These are phyloP conservation scores for Lithobates pipiens DNA, from an alignment of 2,797 vertebrate genomes.

Conservation along the genomic window DNA sequence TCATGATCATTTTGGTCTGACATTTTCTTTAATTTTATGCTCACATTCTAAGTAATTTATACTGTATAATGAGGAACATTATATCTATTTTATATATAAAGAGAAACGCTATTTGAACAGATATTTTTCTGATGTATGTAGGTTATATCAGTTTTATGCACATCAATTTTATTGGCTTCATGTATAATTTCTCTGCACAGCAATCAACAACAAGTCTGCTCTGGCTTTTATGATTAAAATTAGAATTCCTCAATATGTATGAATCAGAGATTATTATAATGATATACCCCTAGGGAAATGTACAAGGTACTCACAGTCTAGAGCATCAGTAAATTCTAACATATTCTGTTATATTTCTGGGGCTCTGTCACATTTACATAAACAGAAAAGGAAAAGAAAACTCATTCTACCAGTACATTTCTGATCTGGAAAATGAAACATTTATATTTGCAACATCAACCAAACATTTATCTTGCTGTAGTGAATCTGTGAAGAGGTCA, in stretches of 20 bases:
- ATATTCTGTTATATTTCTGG: constrained; percentile 28
- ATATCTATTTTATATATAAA: too few species aligned
- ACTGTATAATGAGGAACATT: too few species aligned
- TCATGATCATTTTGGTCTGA: too few species aligned
- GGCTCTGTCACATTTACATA: constrained; percentile 15
- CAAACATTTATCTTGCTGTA: background rate
- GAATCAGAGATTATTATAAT: constrained; percentile 15
- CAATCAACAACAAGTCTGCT: background rate
- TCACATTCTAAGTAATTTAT: too few species aligned
- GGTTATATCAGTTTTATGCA: background rate
- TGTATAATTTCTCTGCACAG: background rate
- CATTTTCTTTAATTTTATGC: too few species aligned
- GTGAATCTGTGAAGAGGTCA: background rate
- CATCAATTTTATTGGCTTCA: background rate
- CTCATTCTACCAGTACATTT: background rate
- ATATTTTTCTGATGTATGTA: background rate
- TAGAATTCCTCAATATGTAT: constrained; percentile 16
- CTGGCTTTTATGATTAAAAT: constrained; percentile 6
- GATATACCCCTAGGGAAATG: constrained; percentile 9
- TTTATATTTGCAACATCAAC: background rate
- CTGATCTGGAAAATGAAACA: background rate
- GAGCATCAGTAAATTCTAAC: constrained; percentile 38
- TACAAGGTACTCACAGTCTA: background rate
- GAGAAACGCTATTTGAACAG: too few species aligned
- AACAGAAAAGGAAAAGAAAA: background rate